Evolutionary conservation across 2,888 invertebrate species (phyloP), one percentile per base, ranked within the genome.

Genomic region (Auanema sp.): DNA sequence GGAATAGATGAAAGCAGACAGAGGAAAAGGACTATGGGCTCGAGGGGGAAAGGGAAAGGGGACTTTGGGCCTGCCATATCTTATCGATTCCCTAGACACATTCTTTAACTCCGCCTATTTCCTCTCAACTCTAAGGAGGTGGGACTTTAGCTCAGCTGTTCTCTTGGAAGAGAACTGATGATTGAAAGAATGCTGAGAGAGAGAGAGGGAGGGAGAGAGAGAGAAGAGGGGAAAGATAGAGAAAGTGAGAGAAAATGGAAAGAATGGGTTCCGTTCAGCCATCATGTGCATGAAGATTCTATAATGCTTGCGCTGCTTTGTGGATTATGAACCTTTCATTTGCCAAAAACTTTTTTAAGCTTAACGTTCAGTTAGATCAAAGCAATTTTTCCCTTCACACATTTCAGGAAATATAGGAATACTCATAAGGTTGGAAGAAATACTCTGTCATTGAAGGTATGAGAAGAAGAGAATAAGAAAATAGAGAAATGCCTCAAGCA

Each of bases 271-370:
- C 16, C 47, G 16, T 21, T 16, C 16, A 18, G 16, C 47, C 16
- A 47, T 47, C 21, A 47, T 47, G 16, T 47, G 16, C 47, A 16
- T 47, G 47, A 47, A 18, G 16, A 23, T 52, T 49, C 23, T 50
- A 58, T 25, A 61, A 40, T 71, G 78, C 58, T 79, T 86, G 85
- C 93, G 95, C 84, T 96, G 91, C 83, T 85, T 98, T 68, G 97
- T 97, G 6, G 97, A 97, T 86, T 95, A 97, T 85, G 92, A 93
- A 6, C 92, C 96, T 83, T 89, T 96, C 60, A 96, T 95, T 0
- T 94, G 21, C 25, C 25, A n/a, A n/a, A 55, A 55, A 41, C 21
- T n/a, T 14, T 55, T 55, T 55, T 21, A 5, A 55, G 55, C 21
- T 47, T 47, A 18, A 21, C 16, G 16, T 21, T 47, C 47, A 47